Conservation (phyloP, 2,113 vertebrate species). For the Gobiocypris rarus region DNA sequence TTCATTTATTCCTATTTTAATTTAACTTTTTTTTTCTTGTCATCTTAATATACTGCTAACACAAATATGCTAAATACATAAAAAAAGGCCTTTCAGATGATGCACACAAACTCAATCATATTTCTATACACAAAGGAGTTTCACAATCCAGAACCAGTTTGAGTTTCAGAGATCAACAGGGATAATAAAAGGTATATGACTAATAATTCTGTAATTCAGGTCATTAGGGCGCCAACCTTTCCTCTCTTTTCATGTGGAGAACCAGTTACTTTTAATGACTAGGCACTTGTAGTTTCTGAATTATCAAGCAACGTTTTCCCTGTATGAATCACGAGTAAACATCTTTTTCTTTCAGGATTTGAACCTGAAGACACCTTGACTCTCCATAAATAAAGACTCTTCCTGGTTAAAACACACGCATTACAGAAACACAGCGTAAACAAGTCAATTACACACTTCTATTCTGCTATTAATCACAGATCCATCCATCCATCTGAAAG, state of each 20-base stretch:
- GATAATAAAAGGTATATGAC: background rate
- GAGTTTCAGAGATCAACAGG: background rate
- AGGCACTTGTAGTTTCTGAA: background rate
- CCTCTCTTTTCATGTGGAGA: background rate
- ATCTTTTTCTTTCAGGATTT: background rate
- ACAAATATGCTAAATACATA: background rate
- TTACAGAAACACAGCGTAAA: background rate
- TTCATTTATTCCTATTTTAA: background rate
- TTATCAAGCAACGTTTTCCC: background rate
- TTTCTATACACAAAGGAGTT: background rate
- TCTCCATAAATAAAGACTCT: background rate
- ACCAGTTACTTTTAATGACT: background rate
- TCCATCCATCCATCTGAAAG: background rate
- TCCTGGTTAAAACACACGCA: background rate
- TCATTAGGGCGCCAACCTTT: background rate
- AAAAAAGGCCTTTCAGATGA: background rate
- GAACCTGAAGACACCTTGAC: background rate
- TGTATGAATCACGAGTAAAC: background rate
- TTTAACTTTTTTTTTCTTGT: background rate
- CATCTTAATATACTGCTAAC: background rate
- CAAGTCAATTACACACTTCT: background rate
- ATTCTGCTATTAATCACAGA: background rate
- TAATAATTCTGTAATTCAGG: conserved; percentile 7
- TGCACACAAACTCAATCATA: background rate
- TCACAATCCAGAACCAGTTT: background rate